Evolutionary conservation across 2,888 invertebrate species (phyloP), one percentile per base, ranked within the genome.

Genomic region (Notodonta dromedarius): DNA sequence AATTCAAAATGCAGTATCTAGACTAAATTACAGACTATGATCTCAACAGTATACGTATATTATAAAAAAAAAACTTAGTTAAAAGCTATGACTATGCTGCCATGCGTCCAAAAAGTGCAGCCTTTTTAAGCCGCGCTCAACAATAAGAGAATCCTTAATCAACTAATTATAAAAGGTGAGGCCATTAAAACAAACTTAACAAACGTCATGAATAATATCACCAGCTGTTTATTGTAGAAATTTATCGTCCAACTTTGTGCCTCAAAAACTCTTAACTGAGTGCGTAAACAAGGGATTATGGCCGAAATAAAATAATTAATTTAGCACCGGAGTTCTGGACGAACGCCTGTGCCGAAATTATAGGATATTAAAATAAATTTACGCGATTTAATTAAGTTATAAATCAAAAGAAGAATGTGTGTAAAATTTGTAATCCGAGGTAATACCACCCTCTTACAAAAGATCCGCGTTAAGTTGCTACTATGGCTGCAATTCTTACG

Each of bases 151-250:
- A 85, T 83, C 82, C 82, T 84, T 85, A 81, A 80, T 83, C 83
- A 84, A 80, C 81, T 86, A 87, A 85, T 85, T 87, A 85, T 85
- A 83, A 88, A 84, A 86, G 85, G 86, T 84, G 76, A 59, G 77
- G 80, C 83, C 83, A 83, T 87, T 86, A 88, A 85, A 89, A 86
- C 86, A 89, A 91, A 90, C 86, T 89, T 84, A 84, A 86, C 85
- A 86, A 86, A 83, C 83, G 83, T 86, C 85, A 87, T 90, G 88
- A 90, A 91, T 90, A 89, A 90, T 88, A 89, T 89, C 88, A 86
- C 86, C 88, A 82, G 86, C 88, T 90, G 90, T 86, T 90, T 86
- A 90, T 89, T 88, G 88, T 86, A 78, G 69, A 74, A 89, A 90
- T 91, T 90, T 91, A 91, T 88, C 78, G 86, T 71, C 69, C 74